Base-by-base conservation (phyloP, 2,888 invertebrate species). In the Ophion ventricosus region DNA sequence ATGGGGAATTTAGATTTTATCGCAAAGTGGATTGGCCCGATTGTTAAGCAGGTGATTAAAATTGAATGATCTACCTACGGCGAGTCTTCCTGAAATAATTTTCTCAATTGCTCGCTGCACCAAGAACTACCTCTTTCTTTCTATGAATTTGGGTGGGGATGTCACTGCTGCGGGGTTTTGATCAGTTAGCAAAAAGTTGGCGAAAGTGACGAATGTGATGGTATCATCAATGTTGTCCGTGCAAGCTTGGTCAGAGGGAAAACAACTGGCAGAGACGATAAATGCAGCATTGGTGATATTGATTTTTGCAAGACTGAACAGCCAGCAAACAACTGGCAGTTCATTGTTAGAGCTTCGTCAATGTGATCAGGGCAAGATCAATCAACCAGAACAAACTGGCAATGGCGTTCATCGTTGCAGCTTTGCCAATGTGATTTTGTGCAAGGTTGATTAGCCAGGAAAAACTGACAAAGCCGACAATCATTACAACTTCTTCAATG, bases 1-100 rank as follows among this genome's bases (percentile, higher is more conserved):
- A 67, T 67, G 35, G 64, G 43, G 56, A 29, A 73, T 67, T 79
- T 69, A 64, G 64, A 59, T 49, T 29, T 73, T 40, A 25, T 63
- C 61, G 54, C 49, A n/a, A 25, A 29, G 14, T 43, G 14, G 40
- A 20, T 43, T 17, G 8, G 25, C 11, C 66, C 66, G 43, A 43
- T 67, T 56, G 14, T 54, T 35, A 3, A n/a, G 56, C 43, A 49
- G 17, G 20, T 35, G 26, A 40, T 75, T 29, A 29, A 29, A 29
- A 49, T 29, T 23, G 4, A 61, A 64, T 5, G 8, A 20, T 23
- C 14, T 64, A 35, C 61, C 40, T 29, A 17, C 7, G 17, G 20
- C 14, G 10, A 64, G 61, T 57, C 17, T 73, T 61, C 10, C 8
- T 40, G 43, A 67, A 49, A 43, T 25, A 23, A 11, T 17, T 25